Base-by-base conservation (phyloP, 2,797 vertebrate genomes). In the Chrysolophus pictus region DNA sequence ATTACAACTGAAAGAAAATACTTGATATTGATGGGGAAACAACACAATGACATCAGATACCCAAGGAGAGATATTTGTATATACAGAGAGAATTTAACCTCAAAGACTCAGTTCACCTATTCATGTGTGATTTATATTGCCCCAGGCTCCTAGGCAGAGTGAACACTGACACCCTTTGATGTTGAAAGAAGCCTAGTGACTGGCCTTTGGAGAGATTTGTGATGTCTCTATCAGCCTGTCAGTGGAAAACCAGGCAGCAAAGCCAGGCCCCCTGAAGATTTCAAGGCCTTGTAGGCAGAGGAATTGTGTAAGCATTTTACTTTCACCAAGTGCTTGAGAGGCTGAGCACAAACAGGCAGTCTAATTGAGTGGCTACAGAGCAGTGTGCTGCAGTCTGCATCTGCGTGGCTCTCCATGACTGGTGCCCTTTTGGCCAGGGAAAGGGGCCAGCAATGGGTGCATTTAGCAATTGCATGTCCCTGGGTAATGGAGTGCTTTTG, bases 201-300 rank as follows among this genome's bases (percentile, higher is more conserved):
- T 86, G 91, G 90, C 94, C 95, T 97, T 96, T 93, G 80, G 97
- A 95, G 97, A 97, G 68, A 84, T 94, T 70, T 96, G 91, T 92
- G 93, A 97, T 92, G 89, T 96, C 95, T 96, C 96, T 95, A 96
- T 96, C 93, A 95, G 90, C 64, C 79, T 96, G 90, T 93, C 80
- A 80, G 87, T 92, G 74, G 88, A 93, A 97, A 95, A 93, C 22
- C 91, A 95, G 85, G 87, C 88, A 96, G 82, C n/a, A 70, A 72
- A 93, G 84, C 87, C 82, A 84, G 81, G 41, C 70, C 75, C 94
- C 85, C 84, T 95, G 64, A 91, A 94, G 91, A 91, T 88, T 91
- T 88, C 96, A 91, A 88, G 87, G 70, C 71, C 84, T 76, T 64
- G 42, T 74, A 59, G 75, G 64, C 39, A 73, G 65, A 68, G 72